Conservation (phyloP, 1,140 invertebrate genomes). For the Paralvinella palmiformis region DNA sequence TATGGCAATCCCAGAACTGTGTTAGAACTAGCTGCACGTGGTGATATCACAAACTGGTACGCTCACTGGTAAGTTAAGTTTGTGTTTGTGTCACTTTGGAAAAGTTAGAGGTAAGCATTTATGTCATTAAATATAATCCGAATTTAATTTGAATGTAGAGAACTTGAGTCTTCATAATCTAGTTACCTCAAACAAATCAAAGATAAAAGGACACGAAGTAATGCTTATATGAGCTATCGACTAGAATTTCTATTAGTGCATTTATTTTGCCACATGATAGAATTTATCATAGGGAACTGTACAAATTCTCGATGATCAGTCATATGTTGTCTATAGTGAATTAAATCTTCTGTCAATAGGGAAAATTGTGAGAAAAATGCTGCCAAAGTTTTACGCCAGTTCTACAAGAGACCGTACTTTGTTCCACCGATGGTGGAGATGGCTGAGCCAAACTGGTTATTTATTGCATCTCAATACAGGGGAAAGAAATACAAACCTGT, state of each 20-base stretch:
- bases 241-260: not conserved
- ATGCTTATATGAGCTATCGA: not conserved
- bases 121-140: not conserved
- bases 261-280: not conserved
- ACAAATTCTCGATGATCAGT: not conserved
- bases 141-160: not conserved
- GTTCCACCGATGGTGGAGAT: constrained; percentile 67
- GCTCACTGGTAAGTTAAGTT: constrained; percentile 61
- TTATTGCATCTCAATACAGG: constrained; percentile 70
- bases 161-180: not conserved
- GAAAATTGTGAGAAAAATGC: constrained; percentile 75
- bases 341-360: constrained; percentile 42
- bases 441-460: constrained; percentile 72
- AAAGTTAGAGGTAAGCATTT: too few species aligned
- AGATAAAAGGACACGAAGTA: not conserved
- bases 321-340: not conserved
- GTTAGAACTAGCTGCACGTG: constrained; percentile 60
- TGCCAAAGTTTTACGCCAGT: constrained; percentile 64
- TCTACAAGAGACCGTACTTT: constrained; percentile 69
- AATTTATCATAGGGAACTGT: not conserved
- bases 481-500: constrained; percentile 65
- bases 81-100: not conserved
- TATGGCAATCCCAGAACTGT: constrained; percentile 63
- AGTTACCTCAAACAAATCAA: not conserved
- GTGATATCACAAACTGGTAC: constrained; percentile 67